Evolutionary conservation across 1,140 invertebrate genomes (phyloP), one percentile per base, ranked within the genome.

Genomic region (Trichonephila inaurata): DNA sequence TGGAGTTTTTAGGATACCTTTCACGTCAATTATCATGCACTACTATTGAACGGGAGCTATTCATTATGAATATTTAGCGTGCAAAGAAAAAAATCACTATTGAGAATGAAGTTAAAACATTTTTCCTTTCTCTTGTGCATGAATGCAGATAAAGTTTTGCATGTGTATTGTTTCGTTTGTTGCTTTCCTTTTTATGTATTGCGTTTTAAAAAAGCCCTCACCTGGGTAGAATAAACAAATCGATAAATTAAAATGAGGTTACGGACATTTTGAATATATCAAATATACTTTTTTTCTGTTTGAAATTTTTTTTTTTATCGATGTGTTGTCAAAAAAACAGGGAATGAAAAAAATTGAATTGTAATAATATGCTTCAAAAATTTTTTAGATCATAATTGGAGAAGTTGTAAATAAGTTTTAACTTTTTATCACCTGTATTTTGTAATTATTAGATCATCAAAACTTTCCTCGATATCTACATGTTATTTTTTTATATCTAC

Each of bases 51-150:
- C 16, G 33, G 16, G 24, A 4, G 12, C 18, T 40, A 33, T 77
- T 77, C 33, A 18, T 18, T 28, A 77, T 77, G 18, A 19, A 33
- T 77, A 40, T 77, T 77, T 77, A 28, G 28, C 24, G 33, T 40
- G 33, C 14, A 77, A 77, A 77, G 18, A 6, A 40, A 77, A 33
- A 7, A 28, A 33, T 24, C 33, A 40, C 33, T 40, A 40, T 40
- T 40, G 33, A 40, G 24, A 24, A 24, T 28, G 24, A 24, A 69
- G n/a, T 69, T 69, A 28, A 40, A 24, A 24, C 66, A 69, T 24
- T 69, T 66, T 77, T 33, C 12, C 72, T 77, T 77, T 77, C 72
- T 77, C 33, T 77, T 77, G 72, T 40, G 12, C n/a, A n/a, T 40
- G 6, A 77, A 77, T 77, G 16, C 28, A 77, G 16, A 77, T 77